Conservation (phyloP, 2,113 vertebrate species). For the Etheostoma cragini region DNA sequence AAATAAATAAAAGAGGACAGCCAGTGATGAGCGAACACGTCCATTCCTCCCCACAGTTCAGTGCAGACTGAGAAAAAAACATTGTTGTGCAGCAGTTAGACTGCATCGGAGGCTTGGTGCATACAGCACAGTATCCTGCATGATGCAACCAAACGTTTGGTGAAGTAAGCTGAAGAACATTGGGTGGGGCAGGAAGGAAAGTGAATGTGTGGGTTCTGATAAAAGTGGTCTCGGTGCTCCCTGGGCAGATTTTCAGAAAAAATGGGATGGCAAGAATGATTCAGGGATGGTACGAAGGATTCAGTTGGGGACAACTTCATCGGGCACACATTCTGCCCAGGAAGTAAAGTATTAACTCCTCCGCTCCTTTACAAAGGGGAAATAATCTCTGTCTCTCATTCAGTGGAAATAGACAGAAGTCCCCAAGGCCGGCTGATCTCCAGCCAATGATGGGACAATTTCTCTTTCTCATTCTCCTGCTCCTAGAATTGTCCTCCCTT, state of each 20-base stretch:
- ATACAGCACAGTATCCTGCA: constrained; percentile 9
- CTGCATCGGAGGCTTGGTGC: constrained; percentile 31
- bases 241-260: constrained; percentile 9
- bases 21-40: constrained; percentile 42
- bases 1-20: constrained; percentile 13
- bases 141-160: constrained; percentile 33
- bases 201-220: not conserved
- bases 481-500: constrained; percentile 17
- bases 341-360: constrained; percentile 38
- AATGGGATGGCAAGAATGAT: constrained; percentile 13
- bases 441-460: constrained; percentile 43
- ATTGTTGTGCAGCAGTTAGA: constrained; percentile 51
- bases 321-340: constrained; percentile 34
- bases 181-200: not conserved
- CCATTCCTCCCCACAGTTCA: constrained; percentile 43
- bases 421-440: constrained; percentile 62
- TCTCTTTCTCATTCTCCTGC: constrained; percentile 47
- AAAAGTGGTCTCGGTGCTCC: not conserved
- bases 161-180: not conserved
- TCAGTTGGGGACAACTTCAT: constrained; percentile 31
- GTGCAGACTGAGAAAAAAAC: constrained; percentile 43
- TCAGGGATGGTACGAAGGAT: constrained; percentile 24
- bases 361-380: constrained; percentile 49
- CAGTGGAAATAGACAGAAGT: constrained; percentile 61
- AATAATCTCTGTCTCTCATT: constrained; percentile 55